A percentile compares a stretch with the other conserved stretches of the same genome.
Conservation (phyloP, 2,888 invertebrate genomes). For the Penaeus monodon region DNA sequence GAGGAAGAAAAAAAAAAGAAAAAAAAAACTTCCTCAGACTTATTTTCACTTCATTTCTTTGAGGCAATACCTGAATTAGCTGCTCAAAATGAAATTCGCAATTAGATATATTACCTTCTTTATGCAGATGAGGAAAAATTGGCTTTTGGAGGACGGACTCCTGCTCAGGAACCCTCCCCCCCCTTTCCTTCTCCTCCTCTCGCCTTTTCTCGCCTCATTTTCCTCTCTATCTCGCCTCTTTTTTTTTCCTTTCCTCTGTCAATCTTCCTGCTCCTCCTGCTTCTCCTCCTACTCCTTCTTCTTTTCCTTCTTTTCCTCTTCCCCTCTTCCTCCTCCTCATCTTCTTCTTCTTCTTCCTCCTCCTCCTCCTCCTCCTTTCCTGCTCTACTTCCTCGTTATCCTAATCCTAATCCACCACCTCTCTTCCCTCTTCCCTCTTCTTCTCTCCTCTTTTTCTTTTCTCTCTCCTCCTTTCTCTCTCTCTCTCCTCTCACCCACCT, state of each 20-base stretch:
- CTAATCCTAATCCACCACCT: not conserved
- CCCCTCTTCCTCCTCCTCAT: not conserved
- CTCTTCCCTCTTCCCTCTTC: not conserved
- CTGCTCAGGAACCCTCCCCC: not conserved
- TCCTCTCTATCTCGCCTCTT: not conserved
- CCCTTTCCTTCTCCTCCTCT: not conserved
- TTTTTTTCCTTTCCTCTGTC: not conserved
- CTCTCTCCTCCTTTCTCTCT: not conserved
- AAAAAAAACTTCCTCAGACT: conserved; percentile 1
- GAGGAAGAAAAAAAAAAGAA: not conserved
- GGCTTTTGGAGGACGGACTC: conserved; percentile 29
- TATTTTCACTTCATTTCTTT: conserved; percentile 51
- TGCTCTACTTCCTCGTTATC: not conserved
- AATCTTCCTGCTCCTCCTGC: not conserved
- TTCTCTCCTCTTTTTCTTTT: not conserved
- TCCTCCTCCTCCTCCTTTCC: not conserved
- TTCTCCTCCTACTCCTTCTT: not conserved
- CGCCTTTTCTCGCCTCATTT: not conserved
- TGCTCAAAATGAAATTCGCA: conserved; percentile 60
- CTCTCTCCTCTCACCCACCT: no score
- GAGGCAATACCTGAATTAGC: conserved; percentile 56
- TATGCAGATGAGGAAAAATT: conserved; percentile 60
- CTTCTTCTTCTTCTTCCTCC: not conserved
- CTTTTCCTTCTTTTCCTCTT: not conserved
- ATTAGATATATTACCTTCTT: conserved; percentile 62